These are phyloP conservation scores for Diplogasteroides magnus DNA, from an alignment of 1,140 invertebrate genomes.

Conservation along the genomic window DNA sequence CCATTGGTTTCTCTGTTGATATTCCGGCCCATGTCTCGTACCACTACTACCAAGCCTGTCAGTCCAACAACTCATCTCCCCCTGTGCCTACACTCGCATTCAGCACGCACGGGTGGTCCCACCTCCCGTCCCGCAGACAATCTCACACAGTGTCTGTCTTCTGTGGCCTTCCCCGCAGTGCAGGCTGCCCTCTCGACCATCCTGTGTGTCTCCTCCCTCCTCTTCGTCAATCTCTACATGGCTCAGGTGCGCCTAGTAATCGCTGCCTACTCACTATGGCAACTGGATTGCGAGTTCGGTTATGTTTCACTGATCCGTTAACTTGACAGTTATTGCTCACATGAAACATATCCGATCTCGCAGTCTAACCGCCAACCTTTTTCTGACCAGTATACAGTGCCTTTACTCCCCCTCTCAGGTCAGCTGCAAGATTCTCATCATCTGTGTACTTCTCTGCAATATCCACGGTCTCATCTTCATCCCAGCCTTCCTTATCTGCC, in stretches of 20 bases:
- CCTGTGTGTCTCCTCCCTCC: conserved; percentile 45
- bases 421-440: conserved; percentile 50
- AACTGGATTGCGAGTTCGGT: too few species aligned
- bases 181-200: conserved; percentile 51
- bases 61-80: neutral
- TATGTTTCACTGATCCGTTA: too few species aligned
- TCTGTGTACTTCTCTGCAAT: conserved; percentile 51
- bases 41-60: conserved; percentile 59
- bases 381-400: too few species aligned
- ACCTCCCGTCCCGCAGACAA: conserved; percentile 36
- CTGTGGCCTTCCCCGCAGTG: conserved; percentile 51
- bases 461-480: conserved; percentile 50
- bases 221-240: conserved; percentile 50
- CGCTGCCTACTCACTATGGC: neutral
- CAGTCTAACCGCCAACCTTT: too few species aligned
- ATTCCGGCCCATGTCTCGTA: conserved; percentile 59
- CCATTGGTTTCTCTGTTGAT: conserved; percentile 59
- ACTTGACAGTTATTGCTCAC: too few species aligned
- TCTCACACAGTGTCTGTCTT: conserved; percentile 51
- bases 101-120: conserved; percentile 5
- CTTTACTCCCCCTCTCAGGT: conserved; percentile 26
- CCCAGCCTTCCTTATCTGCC: conserved; percentile 49
- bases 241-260: conserved; percentile 29
- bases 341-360: too few species aligned
- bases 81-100: neutral